Evolutionary conservation across 1,140 invertebrate genomes (phyloP), one percentile per base, ranked within the genome.

Genomic region (Gryllus bimaculatus): DNA sequence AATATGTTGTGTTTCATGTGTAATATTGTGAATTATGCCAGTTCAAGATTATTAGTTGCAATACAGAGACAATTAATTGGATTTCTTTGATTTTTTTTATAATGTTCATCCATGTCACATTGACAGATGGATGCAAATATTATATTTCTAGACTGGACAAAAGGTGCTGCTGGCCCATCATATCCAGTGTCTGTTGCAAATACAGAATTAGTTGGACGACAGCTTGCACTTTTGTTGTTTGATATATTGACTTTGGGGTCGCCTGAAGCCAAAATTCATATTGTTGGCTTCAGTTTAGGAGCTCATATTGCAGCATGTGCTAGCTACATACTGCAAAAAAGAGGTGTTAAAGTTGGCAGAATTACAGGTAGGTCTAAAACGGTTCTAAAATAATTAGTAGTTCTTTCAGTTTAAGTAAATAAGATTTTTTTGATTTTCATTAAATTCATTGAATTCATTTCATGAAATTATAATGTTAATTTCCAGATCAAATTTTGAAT

Each of bases 231-330:
- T n/a, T 82, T 88, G 15, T 82, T 89, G 0, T 48, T 86, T 8
- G 86, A 89, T 13, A 83, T 85, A 7, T 82, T 89, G 12, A 82
- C 85, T 39, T 78, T 88, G 21, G 88, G 89, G 0, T 84, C 87
- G 12, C 82, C 85, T 21, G 83, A 87, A 0, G 82, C 84, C 2
- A 80, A 86, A 0, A 88, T 93, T 6, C 93, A 95, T 83, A 82
- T 94, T 1, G 89, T 95, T 66, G 94, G 93, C 5, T 94, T 94
- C 85, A 93, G 92, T 82, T 84, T 95, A 0, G 93, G 93, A 4
- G 93, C 93, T 4, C 93, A 95, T 82, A 90, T 93, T 1, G 92
- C 91, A 8, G 93, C 92, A 0, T 91, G 91, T 80, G 90, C 92
- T 0, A 93, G 93, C 0, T 89, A 92, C 80, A 81, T 90, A n/a